phyloP scores from a whole-genome alignment of 2,797 vertebrate species.

The Chrosomus eos region DNA sequence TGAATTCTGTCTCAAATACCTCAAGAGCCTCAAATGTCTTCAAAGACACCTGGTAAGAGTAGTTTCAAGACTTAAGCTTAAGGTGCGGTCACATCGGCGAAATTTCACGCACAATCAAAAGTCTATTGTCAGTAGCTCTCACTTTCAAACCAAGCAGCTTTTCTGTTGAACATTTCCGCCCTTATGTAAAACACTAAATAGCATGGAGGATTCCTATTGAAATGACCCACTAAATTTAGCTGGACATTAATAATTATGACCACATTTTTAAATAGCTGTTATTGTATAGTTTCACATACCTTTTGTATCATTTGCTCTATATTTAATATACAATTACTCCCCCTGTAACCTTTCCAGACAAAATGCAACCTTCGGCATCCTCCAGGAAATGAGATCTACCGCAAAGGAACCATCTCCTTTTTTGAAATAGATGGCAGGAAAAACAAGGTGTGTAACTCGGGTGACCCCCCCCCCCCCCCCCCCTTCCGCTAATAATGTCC shows the following conservation, averaged over 20 bases:
- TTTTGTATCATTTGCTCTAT: not conserved
- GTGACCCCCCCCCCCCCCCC: too few relatives aligned
- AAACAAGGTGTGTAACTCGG: constrained; percentile 90
- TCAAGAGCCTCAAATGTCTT: constrained; percentile 96
- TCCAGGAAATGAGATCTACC: constrained; percentile 94
- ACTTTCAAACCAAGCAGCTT: not conserved
- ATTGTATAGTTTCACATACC: not conserved
- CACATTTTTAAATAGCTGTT: not conserved
- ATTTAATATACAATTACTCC: not conserved
- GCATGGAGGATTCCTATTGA: not conserved
- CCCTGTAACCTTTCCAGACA: constrained; percentile 74
- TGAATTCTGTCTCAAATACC: constrained; percentile 98
- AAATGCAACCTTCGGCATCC: constrained; percentile 94
- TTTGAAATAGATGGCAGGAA: constrained; percentile 96
- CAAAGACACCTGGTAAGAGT: constrained; percentile 91
- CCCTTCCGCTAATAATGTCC: not conserved
- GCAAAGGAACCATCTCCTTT: constrained; percentile 95
- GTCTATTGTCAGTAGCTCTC: too few relatives aligned
- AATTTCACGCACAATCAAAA: not conserved
- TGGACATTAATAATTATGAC: not conserved
- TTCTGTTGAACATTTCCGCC: not conserved
- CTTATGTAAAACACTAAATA: not conserved
- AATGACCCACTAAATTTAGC: not conserved
- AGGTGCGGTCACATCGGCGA: not conserved
- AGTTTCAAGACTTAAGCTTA: not conserved